Evolutionary conservation across 2,888 invertebrate genomes (phyloP).

Genomic region (Brachyptera putata): DNA sequence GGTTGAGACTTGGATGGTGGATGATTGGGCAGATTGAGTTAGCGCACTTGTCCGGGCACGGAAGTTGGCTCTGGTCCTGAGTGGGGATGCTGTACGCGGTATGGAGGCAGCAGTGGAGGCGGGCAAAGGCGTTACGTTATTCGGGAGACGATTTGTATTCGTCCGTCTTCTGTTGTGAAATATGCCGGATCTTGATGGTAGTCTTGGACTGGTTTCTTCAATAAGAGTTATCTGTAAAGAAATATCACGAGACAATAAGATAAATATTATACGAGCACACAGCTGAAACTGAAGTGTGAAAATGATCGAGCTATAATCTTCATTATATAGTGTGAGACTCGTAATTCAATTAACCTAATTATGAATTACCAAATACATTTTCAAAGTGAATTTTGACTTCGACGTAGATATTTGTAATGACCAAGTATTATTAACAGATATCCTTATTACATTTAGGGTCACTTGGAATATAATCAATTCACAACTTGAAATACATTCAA

Average conservation of each 20-base stretch:
- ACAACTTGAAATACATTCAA: too few species aligned
- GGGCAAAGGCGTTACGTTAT: not conserved
- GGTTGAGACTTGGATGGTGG: not conserved
- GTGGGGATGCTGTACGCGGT: not conserved
- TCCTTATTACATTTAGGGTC: too few species aligned
- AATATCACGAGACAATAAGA: not conserved
- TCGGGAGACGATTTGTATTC: not conserved
- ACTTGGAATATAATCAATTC: too few species aligned
- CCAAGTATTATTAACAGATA: too few species aligned
- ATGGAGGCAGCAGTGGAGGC: not conserved
- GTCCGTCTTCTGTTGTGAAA: not conserved
- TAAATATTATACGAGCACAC: not conserved
- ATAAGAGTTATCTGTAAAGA: slow-evolving; percentile 1
- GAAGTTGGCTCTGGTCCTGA: not conserved
- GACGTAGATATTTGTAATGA: too few species aligned
- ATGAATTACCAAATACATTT: too few species aligned
- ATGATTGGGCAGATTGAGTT: not conserved
- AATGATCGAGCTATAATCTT: too few species aligned
- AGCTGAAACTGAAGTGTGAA: too few species aligned
- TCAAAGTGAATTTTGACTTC: too few species aligned
- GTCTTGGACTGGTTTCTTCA: not conserved
- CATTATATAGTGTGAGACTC: too few species aligned
- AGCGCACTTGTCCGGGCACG: not conserved
- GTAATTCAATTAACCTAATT: too few species aligned
- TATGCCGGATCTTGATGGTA: not conserved